Conservation (phyloP, 2,113 vertebrate species). For the Microcebus murinus region DNA sequence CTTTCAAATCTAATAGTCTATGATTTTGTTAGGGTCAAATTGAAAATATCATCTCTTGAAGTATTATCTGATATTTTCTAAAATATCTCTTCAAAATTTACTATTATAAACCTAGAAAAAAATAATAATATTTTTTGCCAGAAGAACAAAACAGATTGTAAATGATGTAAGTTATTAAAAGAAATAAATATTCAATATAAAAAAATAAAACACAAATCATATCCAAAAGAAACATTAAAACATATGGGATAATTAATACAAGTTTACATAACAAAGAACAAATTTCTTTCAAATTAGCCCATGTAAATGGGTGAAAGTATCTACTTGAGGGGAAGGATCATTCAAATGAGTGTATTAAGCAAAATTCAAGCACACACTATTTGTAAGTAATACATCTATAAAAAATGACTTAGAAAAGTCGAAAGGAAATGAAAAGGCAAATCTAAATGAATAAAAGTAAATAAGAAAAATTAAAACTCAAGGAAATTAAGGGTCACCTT, state of each 20-base stretch:
- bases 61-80: background rate
- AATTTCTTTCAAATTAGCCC: background rate
- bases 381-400: background rate
- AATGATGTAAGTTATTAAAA: background rate
- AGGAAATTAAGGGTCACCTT: background rate
- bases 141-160: background rate
- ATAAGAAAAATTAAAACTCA: background rate
- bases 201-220: background rate
- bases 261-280: background rate
- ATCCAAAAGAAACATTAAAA: background rate
- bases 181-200: background rate
- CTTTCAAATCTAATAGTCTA: background rate
- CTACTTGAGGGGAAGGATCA: background rate
- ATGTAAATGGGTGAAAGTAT: background rate
- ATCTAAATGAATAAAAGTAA: background rate
- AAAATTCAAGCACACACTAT: background rate
- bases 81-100: background rate
- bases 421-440: background rate
- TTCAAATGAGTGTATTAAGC: background rate
- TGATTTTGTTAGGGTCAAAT: conserved; percentile 12
- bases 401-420: background rate
- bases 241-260: background rate
- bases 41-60: background rate
- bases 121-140: background rate
- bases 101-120: background rate